Evolutionary conservation across 2,113 vertebrate genomes (phyloP).

Genomic region (Pholis gunnellus): DNA sequence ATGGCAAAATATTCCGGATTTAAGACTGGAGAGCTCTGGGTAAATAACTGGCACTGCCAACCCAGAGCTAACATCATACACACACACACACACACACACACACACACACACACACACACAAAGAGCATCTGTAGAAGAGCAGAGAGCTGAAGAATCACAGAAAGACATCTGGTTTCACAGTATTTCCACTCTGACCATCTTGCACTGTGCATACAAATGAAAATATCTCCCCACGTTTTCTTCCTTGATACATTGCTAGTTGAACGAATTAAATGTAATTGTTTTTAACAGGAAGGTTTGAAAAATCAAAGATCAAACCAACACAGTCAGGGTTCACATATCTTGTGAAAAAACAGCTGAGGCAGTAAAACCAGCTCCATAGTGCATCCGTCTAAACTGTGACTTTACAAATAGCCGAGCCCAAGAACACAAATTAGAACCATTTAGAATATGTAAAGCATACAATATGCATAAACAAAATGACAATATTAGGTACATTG

Average conservation of each 20-base stretch:
- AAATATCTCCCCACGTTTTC: constrained; percentile 83
- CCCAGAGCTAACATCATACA: constrained; percentile 42
- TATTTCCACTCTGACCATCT: constrained; percentile 75
- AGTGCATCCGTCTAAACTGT: neutral
- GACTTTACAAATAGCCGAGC: neutral
- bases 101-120: neutral
- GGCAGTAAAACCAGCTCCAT: neutral
- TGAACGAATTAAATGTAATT: constrained; percentile 82
- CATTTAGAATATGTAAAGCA: neutral
- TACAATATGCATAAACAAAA: neutral
- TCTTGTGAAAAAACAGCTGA: constrained; percentile 23
- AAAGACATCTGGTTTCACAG: constrained; percentile 77
- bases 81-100: constrained; percentile 1
- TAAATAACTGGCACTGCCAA: constrained; percentile 69
- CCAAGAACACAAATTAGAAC: neutral
- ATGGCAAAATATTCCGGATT: constrained; percentile 52
- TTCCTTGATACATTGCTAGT: constrained; percentile 86
- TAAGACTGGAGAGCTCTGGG: constrained; percentile 35
- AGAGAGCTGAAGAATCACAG: constrained; percentile 17
- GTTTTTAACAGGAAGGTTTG: constrained; percentile 81
- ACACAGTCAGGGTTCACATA: constrained; percentile 70
- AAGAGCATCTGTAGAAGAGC: constrained; percentile 43
- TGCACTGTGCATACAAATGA: constrained; percentile 64
- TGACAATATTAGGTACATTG: neutral
- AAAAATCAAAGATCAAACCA: constrained; percentile 86